Base-by-base conservation (phyloP, 1,140 invertebrate species). In the Caerostris darwini region DNA sequence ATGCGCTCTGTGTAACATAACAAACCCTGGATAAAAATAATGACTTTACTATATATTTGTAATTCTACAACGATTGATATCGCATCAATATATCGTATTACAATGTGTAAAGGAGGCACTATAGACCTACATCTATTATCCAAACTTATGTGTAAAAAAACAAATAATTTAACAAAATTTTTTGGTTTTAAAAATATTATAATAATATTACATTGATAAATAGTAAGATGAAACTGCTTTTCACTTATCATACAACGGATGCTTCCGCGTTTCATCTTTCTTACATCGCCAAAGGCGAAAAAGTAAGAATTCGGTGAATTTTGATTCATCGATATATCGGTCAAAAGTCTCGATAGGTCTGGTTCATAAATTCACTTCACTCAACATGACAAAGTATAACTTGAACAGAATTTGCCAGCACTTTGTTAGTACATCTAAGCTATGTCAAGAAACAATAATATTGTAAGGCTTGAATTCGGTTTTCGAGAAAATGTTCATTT, bases 271-370 rank as follows among this genome's bases (percentile, higher is more conserved):
- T 50, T 5, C 7, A 34, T 10, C 69, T 10, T 77, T 34, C 50
- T 19, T 12, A 53, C 3, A 3, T 50, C 5, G 71, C 50, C 71
- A 12, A 50, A 3, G 34, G 71, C 34, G 5, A 53, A 34, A 34
- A 34, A 34, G 50, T 12, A 77, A 1, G 8, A 12, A 50, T 77
- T 12, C 5, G 34, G 53, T 19, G 34, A 77, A 12, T 77, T 77
- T 77, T 77, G 71, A 77, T 77, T 34, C 34, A 77, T 77, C 71
- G 50, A 77, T 77, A 50, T 50, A 34, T 77, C 71, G 71, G 71
- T 77, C 71, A 77, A 77, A 77, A 77, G 71, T 77, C 71, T 77
- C 8, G 50, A 77, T 50, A 53, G 50, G 34, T 77, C 71, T 50
- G 71, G 4, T 77, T 77, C 34, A 77, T 53, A 77, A 34, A 53